Conservation (phyloP, 2,113 vertebrate genomes). For the Pontoporia blainvillei region DNA sequence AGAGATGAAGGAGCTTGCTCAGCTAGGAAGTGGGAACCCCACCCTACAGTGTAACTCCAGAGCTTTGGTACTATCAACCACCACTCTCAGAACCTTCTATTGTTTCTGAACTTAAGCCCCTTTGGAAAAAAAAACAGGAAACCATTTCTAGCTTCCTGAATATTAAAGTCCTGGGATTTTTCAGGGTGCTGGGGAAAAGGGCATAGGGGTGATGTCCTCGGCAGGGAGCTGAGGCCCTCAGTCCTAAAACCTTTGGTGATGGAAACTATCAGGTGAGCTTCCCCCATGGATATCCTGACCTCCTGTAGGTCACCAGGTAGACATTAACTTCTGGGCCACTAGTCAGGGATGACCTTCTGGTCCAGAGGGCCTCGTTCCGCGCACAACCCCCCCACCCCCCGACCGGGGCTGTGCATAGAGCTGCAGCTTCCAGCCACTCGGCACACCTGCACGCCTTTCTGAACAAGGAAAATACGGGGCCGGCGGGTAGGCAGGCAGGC, state of each 20-base stretch:
- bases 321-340: neutral
- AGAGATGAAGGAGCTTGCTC: neutral
- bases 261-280: neutral
- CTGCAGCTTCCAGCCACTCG: neutral
- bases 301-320: neutral
- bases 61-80: neutral
- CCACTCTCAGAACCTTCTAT: neutral
- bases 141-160: neutral
- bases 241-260: neutral
- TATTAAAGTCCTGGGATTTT: neutral
- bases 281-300: neutral
- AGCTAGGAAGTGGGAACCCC: neutral
- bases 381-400: too few relatives aligned
- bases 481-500: accelerated
- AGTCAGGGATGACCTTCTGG: neutral
- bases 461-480: neutral
- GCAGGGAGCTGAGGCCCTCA: neutral
- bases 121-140: neutral
- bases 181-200: neutral
- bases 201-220: accelerated
- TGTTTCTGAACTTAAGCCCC: neutral
- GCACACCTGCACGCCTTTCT: neutral
- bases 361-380: neutral
- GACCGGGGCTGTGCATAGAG: accelerated
- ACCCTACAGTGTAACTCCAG: neutral